Conservation (phyloP, 2,888 invertebrate species). For the Caradrina kadenii region DNA sequence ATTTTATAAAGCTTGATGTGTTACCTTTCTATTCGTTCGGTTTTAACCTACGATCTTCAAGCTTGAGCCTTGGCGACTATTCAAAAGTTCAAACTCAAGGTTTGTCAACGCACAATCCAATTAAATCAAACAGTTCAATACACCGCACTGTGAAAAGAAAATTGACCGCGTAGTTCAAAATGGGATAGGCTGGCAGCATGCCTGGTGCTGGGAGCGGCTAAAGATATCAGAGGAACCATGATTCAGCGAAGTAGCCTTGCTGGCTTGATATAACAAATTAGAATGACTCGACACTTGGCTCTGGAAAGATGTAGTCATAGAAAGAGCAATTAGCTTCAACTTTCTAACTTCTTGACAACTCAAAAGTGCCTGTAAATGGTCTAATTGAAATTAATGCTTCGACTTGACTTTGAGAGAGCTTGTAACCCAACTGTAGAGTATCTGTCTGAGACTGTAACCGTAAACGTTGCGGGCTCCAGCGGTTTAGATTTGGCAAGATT, state of each 20-base stretch:
- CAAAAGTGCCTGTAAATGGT: too few species aligned
- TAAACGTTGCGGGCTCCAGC: conserved; percentile 4
- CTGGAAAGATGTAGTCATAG: conserved; percentile 25
- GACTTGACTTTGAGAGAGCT: background rate
- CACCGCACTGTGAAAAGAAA: conserved; percentile 22
- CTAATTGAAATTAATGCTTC: too few species aligned
- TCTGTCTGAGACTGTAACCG: background rate
- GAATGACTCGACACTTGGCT: conserved; percentile 27
- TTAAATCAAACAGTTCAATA: conserved; percentile 27
- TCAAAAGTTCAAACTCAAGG: conserved; percentile 60
- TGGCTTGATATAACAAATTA: conserved; percentile 38
- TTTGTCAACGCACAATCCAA: conserved; percentile 30
- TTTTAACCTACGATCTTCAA: conserved; percentile 42
- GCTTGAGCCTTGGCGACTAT: conserved; percentile 46
- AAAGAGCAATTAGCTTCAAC: background rate
- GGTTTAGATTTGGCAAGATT: conserved; percentile 43
- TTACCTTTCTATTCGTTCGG: conserved; percentile 37
- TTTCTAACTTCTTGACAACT: too few species aligned
- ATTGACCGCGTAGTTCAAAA: conserved; percentile 8
- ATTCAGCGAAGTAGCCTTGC: conserved; percentile 45
- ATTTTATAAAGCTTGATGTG: conserved; percentile 12
- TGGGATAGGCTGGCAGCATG: conserved; percentile 42
- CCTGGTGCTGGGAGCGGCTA: conserved; percentile 37
- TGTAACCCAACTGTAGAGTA: conserved; percentile 11
- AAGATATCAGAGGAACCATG: conserved; percentile 47